Evolutionary conservation across 1,140 invertebrate species (phyloP).

Genomic region (Drosophila mauritiana): DNA sequence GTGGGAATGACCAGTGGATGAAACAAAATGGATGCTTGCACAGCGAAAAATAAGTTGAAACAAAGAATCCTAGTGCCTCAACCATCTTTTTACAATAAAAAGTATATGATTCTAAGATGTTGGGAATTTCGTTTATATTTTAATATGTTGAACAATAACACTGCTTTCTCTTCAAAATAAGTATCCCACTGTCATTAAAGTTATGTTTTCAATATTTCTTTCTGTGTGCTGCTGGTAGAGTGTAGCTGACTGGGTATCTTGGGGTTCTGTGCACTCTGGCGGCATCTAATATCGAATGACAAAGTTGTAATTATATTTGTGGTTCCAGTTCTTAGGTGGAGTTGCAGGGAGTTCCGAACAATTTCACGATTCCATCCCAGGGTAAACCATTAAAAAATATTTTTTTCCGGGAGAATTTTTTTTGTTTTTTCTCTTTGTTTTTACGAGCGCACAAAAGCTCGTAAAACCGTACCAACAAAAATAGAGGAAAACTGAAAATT

Average conservation of each 20-base stretch:
- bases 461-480: constrained; percentile 40
- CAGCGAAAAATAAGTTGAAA: not conserved
- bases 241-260: constrained; percentile 15
- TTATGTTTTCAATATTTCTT: constrained; percentile 1
- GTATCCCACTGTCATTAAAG: too few relatives aligned
- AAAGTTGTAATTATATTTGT: constrained; percentile 77
- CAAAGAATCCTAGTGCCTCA: too few relatives aligned
- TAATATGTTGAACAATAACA: too few relatives aligned
- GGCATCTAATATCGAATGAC: constrained; percentile 77
- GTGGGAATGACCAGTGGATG: constrained; percentile 8
- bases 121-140: too few relatives aligned
- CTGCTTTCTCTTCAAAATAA: too few relatives aligned
- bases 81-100: too few relatives aligned
- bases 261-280: constrained; percentile 58
- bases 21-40: constrained; percentile 1
- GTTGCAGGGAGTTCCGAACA: constrained; percentile 22
- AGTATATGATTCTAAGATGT: too few relatives aligned
- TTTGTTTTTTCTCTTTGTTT: constrained; percentile 35
- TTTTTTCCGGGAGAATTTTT: constrained; percentile 61
- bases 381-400: constrained; percentile 58
- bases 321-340: constrained; percentile 34
- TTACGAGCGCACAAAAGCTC: constrained; percentile 66
- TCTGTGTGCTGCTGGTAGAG: constrained; percentile 7
- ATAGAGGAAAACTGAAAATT: constrained; percentile 19
- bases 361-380: constrained; percentile 35